Conservation (phyloP, 1,140 invertebrate genomes). For the Ceratitis capitata region DNA sequence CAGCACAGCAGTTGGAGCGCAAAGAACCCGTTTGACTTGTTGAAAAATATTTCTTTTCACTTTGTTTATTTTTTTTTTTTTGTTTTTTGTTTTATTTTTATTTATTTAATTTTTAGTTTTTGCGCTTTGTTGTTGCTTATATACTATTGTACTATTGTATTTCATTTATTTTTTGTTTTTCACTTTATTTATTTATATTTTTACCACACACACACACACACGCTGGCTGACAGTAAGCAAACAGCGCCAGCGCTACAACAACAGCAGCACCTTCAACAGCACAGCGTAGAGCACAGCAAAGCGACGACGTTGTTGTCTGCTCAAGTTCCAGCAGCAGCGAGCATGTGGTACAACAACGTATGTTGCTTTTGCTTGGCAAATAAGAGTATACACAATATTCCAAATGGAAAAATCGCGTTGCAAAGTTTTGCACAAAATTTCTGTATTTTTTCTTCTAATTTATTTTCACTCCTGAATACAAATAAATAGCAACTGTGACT, state of each 20-base stretch:
- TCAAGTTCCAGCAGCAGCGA: background rate
- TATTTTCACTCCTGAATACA: background rate
- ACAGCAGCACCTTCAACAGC: background rate
- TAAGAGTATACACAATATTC: conserved; percentile 38
- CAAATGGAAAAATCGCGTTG: conserved; percentile 22
- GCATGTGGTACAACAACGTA: background rate
- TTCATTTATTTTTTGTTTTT: conserved; percentile 12
- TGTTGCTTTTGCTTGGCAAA: background rate
- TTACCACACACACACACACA: background rate
- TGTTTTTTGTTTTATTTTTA: conserved; percentile 38
- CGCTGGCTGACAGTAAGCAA: too few relatives aligned
- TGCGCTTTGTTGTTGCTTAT: background rate
- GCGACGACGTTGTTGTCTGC: too few relatives aligned
- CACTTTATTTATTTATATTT: background rate
- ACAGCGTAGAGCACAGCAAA: too few relatives aligned
- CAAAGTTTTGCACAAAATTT: background rate
- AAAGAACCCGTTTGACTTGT: conserved; percentile 46
- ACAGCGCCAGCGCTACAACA: background rate
- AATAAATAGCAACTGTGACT: background rate
- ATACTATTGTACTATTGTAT: conserved; percentile 20
- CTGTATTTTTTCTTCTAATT: background rate
- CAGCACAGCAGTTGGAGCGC: conserved; percentile 38
- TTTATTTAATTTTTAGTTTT: conserved; percentile 37
- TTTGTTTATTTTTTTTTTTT: conserved; percentile 42
- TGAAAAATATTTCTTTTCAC: conserved; percentile 47